A percentile compares a stretch with the other conserved stretches of the same genome.
phyloP scores from a whole-genome alignment of 2,113 vertebrate genomes.

The Eonycteris spelaea region DNA sequence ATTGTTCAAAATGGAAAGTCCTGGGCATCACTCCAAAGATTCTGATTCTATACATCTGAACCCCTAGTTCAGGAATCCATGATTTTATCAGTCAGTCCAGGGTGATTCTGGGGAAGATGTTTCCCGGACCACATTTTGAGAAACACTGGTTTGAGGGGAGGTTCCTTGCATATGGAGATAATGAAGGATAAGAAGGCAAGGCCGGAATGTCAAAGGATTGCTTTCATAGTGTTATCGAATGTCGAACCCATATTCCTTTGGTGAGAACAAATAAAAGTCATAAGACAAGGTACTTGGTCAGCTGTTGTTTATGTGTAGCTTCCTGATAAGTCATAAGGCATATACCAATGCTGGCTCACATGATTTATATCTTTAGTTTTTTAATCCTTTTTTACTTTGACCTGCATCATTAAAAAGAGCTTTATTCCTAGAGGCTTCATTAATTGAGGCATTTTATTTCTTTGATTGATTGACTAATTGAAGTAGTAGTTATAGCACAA shows the following conservation, averaged over 20 bases:
- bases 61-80: neutral
- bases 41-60: neutral
- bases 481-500: constrained; percentile 5
- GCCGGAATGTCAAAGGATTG: neutral
- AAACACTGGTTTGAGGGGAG: neutral
- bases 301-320: neutral
- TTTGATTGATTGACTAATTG: neutral
- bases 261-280: neutral
- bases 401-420: neutral
- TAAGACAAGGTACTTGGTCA: neutral
- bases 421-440: constrained; percentile 20
- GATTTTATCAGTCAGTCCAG: neutral
- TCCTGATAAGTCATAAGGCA: neutral
- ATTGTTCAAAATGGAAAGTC: neutral
- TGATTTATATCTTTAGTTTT: neutral
- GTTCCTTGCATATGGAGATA: neutral
- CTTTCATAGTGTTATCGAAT: neutral
- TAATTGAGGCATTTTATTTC: neutral
- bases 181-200: neutral
- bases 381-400: neutral
- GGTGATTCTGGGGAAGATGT: neutral
- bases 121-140: neutral
- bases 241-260: neutral
- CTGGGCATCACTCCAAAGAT: neutral
- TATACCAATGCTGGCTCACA: neutral